phyloP scores from a whole-genome alignment of 2,888 invertebrate species.

The Orthonevra nobilis region DNA sequence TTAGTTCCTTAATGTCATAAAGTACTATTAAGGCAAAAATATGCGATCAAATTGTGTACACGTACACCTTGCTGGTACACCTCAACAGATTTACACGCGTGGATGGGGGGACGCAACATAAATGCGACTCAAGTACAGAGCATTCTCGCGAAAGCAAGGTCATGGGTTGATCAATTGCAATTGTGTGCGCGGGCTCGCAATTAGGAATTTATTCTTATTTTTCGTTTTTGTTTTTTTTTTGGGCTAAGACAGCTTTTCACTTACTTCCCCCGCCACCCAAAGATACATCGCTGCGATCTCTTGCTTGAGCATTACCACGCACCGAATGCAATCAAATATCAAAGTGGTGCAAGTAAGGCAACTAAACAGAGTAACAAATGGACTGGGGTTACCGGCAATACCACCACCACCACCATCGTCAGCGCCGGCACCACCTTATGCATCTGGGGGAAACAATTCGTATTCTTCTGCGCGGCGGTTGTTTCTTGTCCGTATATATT shows the following conservation, averaged over 20 bases:
- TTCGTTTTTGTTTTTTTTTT: conserved; percentile 21
- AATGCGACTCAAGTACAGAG: conserved; percentile 20
- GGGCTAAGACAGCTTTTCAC: conserved; percentile 26
- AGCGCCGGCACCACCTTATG: conserved; percentile 56
- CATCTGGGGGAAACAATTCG: conserved; percentile 65
- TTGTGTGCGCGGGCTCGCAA: conserved; percentile 5
- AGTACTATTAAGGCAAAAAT: conserved; percentile 25
- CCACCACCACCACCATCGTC: conserved; percentile 27
- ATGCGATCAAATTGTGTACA: conserved; percentile 11
- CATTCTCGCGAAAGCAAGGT: conserved; percentile 60
- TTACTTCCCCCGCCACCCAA: conserved; percentile 45
- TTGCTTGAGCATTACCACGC: conserved; percentile 46
- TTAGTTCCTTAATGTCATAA: conserved; percentile 62
- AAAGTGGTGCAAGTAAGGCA: conserved; percentile 48
- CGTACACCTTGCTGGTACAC: background rate
- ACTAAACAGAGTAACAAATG: conserved; percentile 43
- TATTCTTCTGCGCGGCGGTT: conserved; percentile 62
- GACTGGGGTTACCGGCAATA: conserved; percentile 29
- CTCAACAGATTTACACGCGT: background rate
- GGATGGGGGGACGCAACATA: background rate
- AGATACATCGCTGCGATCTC: background rate
- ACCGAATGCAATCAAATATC: conserved; percentile 58
- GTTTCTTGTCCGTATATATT: conserved; percentile 77
- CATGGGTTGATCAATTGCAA: conserved; percentile 50
- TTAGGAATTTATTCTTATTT: conserved; percentile 25